A percentile compares a stretch with the other conserved stretches of the same genome.
Evolutionary conservation across 2,797 vertebrate species (phyloP).

Genomic region (Odontamblyopus lacepedii): DNA sequence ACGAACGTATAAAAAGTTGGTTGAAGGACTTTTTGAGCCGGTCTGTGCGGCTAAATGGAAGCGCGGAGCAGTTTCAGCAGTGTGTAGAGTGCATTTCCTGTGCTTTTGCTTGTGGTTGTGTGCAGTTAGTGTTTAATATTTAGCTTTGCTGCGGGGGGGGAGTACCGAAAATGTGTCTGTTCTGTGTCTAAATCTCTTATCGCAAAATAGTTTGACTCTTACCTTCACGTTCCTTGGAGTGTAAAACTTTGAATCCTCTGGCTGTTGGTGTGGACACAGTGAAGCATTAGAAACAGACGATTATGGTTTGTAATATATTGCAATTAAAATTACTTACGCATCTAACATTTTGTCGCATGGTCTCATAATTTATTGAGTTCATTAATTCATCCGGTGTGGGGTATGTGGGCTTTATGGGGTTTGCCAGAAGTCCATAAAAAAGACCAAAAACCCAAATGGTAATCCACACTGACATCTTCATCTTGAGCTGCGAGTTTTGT

Average conservation of each 20-base stretch:
- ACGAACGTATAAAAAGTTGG: slow-evolving; percentile 17
- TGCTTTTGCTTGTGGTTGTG: slow-evolving; percentile 65
- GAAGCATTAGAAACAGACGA: slow-evolving; percentile 7
- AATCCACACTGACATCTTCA: slow-evolving; percentile 47
- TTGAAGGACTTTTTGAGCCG: slow-evolving; percentile 21
- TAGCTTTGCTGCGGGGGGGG: slow-evolving; percentile 34
- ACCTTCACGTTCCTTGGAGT: slow-evolving; percentile 40
- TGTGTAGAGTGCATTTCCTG: slow-evolving; percentile 60
- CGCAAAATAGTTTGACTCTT: slow-evolving; percentile 12
- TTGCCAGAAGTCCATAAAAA: slow-evolving; percentile 19
- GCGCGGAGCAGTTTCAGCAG: slow-evolving; percentile 13
- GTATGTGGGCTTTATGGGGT: neutral
- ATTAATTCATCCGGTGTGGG: accelerated
- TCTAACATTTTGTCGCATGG: accelerated
- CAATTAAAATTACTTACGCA: slow-evolving; percentile 56
- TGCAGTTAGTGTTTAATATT: slow-evolving; percentile 33
- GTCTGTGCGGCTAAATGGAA: neutral
- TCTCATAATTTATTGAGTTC: accelerated
- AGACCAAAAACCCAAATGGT: slow-evolving; percentile 40
- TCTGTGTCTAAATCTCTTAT: neutral
- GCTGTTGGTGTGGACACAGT: slow-evolving; percentile 40
- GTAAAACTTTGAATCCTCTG: neutral
- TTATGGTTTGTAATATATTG: neutral
- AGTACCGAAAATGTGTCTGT: slow-evolving; percentile 23
- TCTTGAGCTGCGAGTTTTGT: slow-evolving; percentile 37